Base-by-base conservation (phyloP, 2,797 vertebrate species). In the Macroramphosus scolopax region DNA sequence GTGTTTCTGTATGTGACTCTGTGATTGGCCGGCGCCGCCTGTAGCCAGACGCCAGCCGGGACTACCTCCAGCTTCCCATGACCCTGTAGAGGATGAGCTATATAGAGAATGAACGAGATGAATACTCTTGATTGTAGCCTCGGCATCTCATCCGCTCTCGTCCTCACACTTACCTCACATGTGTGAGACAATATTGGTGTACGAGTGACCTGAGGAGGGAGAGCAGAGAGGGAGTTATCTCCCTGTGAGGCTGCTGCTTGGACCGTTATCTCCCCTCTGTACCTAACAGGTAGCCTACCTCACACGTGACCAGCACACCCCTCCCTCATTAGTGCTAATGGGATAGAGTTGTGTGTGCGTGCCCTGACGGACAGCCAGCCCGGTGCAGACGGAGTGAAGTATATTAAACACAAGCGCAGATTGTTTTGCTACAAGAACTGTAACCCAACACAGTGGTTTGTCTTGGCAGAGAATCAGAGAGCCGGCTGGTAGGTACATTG, bases 401-500 rank as follows among this genome's bases (percentile, higher is more conserved):
- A 83, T 92, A 92, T 93, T 93, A 92, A 93, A 92, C 88, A 91
- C 80, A 89, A 91, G 81, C 78, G 61, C 82, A 89, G 83, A 91
- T 91, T 93, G 87, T 93, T 93, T 92, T 89, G 89, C 86, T 89
- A 89, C 82, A 91, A 91, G 86, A 90, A 84, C 82, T 88, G 89
- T 89, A 93, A 91, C 91, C 88, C 86, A 89, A 88, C 88, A 81
- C 87, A 89, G 89, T 85, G 83, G 87, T 91, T 94, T 90, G 89
- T 91, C 80, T 95, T 95, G 92, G 92, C 91, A 86, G 65, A 29
- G 68, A 80, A 92, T 96, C 91, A 94, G 89, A 94, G 91, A 41
- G n/a, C 77, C 82, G 80, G 68, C 89, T 78, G 87, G 84, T 91
- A 88, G 87, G 88, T 92, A 86, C 86, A 81, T 73, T 91, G 85